Percentiles rank a stretch among this genome's conserved stretches.
Conservation (phyloP, 2,888 invertebrate genomes). For the Standfussiana lucernea region DNA sequence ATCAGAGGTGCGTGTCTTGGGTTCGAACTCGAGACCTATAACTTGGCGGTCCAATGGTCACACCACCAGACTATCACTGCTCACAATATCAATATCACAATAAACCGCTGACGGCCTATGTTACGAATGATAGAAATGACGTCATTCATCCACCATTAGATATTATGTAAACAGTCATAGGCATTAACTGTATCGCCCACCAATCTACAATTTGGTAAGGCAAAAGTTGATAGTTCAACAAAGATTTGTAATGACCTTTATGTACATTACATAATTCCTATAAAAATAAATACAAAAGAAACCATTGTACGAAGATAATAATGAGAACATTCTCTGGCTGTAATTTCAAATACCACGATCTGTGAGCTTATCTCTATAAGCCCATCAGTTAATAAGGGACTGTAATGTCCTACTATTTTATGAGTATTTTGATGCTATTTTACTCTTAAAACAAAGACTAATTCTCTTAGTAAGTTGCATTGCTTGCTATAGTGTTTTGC, state of each 20-base stretch:
- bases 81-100: too few species aligned
- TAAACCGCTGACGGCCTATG: constrained; percentile 2
- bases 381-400: constrained; percentile 62
- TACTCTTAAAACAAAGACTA: constrained; percentile 24
- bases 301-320: constrained; percentile 62
- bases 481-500: neutral
- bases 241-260: constrained; percentile 57
- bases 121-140: constrained; percentile 25
- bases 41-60: too few species aligned
- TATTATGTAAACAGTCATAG: constrained; percentile 31
- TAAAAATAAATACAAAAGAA: constrained; percentile 53
- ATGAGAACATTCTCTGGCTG: constrained; percentile 63
- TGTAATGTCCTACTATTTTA: constrained; percentile 52
- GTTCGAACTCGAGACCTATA: too few species aligned
- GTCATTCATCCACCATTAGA: constrained; percentile 6
- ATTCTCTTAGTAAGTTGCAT: constrained; percentile 13
- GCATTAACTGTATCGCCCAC: constrained; percentile 37
- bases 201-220: constrained; percentile 41
- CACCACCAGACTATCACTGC: too few species aligned
- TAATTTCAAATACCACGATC: constrained; percentile 60
- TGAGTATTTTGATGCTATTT: constrained; percentile 48
- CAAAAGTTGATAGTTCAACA: constrained; percentile 53
- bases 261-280: constrained; percentile 50
- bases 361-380: constrained; percentile 55
- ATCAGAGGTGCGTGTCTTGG: too few species aligned